Evolutionary conservation across 2,888 invertebrate genomes (phyloP).

Genomic region (Amorpha juglandis): DNA sequence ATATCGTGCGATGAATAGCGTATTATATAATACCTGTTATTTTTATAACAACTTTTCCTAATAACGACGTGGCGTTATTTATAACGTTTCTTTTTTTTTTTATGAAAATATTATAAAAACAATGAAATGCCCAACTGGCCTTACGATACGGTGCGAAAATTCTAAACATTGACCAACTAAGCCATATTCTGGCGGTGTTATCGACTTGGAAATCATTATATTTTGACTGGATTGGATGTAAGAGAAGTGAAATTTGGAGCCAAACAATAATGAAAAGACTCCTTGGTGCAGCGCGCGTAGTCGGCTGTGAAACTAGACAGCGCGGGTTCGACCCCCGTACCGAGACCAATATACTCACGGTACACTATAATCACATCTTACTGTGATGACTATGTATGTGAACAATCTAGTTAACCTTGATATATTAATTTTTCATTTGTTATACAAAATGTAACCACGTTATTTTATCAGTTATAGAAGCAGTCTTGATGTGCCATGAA

Average conservation of each 20-base stretch:
- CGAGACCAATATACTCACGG: no score
- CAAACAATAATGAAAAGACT: no score
- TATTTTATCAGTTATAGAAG: not conserved
- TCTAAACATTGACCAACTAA: conserved; percentile 65
- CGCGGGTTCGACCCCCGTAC: no score
- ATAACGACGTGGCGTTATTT: conserved; percentile 18
- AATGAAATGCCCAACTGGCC: conserved; percentile 67
- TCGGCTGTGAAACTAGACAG: no score
- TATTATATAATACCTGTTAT: conserved; percentile 21
- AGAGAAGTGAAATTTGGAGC: not conserved
- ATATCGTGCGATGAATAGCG: conserved; percentile 20
- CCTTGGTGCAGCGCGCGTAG: no score
- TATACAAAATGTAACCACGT: not conserved
- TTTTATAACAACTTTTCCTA: conserved; percentile 9
- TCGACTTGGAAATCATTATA: conserved; percentile 34
- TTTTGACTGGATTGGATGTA: not conserved
- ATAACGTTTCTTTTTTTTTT: conserved; percentile 11
- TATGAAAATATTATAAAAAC: conserved; percentile 24
- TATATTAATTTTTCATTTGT: not conserved
- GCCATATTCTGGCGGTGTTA: conserved; percentile 42
- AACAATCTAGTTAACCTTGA: not conserved
- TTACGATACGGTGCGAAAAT: conserved; percentile 43
- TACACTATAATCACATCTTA: no score
- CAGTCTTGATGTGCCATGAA: no score
- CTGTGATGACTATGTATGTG: no score